Conservation (phyloP, 2,113 vertebrate species). For the Hippolais icterina region DNA sequence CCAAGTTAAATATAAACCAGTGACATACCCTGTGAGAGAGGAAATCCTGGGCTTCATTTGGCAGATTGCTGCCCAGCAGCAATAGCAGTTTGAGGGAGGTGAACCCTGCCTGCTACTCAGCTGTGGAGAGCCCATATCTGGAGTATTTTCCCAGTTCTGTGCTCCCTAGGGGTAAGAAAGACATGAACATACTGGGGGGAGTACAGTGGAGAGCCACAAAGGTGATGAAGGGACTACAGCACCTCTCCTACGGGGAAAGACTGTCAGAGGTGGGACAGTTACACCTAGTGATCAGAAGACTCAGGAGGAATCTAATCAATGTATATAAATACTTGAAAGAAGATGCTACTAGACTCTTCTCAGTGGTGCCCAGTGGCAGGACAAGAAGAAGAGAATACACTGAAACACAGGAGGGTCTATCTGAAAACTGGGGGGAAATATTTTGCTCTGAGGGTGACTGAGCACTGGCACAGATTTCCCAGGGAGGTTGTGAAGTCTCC, state of each 20-base stretch:
- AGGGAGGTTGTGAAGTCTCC: not conserved
- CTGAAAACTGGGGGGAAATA: not conserved
- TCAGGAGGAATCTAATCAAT: not conserved
- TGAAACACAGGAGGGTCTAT: not conserved
- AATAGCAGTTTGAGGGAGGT: not conserved
- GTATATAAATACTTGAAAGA: not conserved
- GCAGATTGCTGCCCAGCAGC: not conserved
- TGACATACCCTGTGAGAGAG: not conserved
- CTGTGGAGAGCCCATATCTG: not conserved
- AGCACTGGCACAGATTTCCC: not conserved
- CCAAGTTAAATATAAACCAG: not conserved
- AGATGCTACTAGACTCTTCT: not conserved
- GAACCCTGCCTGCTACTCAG: not conserved
- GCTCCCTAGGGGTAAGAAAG: not conserved
- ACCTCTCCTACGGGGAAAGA: not conserved
- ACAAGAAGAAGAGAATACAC: not conserved
- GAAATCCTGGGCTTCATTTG: not conserved
- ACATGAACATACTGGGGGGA: not conserved
- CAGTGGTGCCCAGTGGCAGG: not conserved
- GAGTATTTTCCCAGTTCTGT: not conserved
- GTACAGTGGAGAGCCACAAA: not conserved
- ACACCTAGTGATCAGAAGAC: not conserved
- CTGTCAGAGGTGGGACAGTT: not conserved
- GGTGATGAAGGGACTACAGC: not conserved
- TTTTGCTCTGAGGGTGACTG: not conserved